Evolutionary conservation across 2,888 invertebrate genomes (phyloP).

Genomic region (Nephrotoma flavescens): DNA sequence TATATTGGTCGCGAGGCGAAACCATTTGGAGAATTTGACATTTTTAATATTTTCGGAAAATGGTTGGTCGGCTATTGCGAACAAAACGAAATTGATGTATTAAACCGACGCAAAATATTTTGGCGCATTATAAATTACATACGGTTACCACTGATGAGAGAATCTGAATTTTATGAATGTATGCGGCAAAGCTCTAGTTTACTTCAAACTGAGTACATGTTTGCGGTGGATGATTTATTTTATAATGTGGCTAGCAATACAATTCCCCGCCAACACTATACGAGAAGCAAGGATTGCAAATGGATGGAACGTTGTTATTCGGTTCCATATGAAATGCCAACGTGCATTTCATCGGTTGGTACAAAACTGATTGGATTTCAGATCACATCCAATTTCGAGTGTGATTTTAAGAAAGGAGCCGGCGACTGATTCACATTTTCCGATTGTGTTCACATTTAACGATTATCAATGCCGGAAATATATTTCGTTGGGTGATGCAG

Average conservation of each 20-base stretch:
- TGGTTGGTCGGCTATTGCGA: neutral
- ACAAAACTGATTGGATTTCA: neutral
- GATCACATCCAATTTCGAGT: neutral
- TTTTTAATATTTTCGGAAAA: neutral
- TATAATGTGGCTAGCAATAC: neutral
- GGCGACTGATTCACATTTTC: neutral
- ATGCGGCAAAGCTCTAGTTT: neutral
- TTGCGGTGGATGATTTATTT: neutral
- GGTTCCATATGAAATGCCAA: neutral
- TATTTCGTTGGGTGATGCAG: neutral
- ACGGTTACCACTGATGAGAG: neutral
- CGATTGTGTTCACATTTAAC: neutral
- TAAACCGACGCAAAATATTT: neutral
- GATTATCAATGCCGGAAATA: neutral
- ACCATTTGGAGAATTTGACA: neutral
- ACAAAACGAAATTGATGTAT: neutral
- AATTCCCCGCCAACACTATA: neutral
- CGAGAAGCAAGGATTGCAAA: neutral
- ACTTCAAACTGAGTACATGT: neutral
- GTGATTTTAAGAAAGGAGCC: neutral
- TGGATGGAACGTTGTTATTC: neutral
- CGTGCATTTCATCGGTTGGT: neutral
- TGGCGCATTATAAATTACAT: neutral
- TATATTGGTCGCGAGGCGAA: neutral
- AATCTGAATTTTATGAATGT: neutral